phyloP scores from a whole-genome alignment of 2,113 vertebrate species.

The Odocoileus virginianus region DNA sequence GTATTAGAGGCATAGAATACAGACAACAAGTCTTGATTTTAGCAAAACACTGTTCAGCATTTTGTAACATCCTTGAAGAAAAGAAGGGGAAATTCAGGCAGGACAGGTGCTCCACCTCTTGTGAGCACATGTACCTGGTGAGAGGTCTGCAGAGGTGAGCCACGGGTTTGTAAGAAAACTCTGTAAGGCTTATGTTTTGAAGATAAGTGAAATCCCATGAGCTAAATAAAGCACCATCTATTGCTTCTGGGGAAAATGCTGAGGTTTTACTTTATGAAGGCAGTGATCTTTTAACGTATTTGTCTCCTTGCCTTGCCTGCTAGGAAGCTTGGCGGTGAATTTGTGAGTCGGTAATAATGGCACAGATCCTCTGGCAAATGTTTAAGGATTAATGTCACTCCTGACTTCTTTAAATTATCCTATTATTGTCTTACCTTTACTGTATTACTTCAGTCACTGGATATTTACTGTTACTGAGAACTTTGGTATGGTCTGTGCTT shows the following conservation, averaged over 20 bases:
- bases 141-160: neutral
- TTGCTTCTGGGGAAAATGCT: neutral
- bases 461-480: neutral
- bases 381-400: neutral
- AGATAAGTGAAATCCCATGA: neutral
- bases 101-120: neutral
- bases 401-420: neutral
- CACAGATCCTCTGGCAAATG: neutral
- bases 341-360: neutral
- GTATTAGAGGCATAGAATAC: neutral
- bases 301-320: neutral
- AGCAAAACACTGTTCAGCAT: neutral
- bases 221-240: neutral
- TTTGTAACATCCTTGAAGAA: neutral
- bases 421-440: neutral
- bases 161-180: neutral
- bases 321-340: neutral
- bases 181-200: neutral
- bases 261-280: neutral
- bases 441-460: neutral
- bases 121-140: neutral
- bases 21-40: conserved; percentile 21
- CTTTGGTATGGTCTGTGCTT: neutral
- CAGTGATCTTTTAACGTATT: neutral
- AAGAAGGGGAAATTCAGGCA: neutral